A percentile compares a stretch with the other conserved stretches of the same genome.
Conservation (phyloP, 2,888 invertebrate genomes). For the Stomorhina lunata region DNA sequence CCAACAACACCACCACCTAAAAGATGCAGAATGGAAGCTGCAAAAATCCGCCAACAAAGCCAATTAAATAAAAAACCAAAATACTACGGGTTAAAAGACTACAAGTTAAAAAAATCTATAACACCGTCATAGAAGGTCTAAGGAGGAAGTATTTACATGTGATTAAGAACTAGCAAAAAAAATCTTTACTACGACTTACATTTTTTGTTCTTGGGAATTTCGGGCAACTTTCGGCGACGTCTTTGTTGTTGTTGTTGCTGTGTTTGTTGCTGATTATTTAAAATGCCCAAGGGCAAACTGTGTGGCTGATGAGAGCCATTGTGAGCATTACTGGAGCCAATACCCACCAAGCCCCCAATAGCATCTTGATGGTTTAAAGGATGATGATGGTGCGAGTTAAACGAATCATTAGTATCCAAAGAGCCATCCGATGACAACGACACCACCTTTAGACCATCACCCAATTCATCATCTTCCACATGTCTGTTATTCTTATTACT, state of each 20-base stretch:
- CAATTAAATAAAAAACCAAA: slow-evolving; percentile 62
- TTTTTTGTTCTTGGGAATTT: slow-evolving; percentile 94
- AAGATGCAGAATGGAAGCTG: slow-evolving; percentile 84
- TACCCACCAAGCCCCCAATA: slow-evolving; percentile 74
- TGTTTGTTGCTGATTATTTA: slow-evolving; percentile 46
- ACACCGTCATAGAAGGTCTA: neutral
- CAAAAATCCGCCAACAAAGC: slow-evolving; percentile 72
- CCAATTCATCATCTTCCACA: slow-evolving; percentile 80
- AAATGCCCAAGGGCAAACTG: slow-evolving; percentile 46
- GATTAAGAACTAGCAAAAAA: too few species aligned
- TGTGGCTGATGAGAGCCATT: slow-evolving; percentile 65
- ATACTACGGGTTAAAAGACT: slow-evolving; percentile 43
- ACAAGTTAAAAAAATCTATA: neutral
- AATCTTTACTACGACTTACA: slow-evolving; percentile 82
- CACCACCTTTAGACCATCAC: slow-evolving; percentile 78
- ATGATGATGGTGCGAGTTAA: slow-evolving; percentile 76
- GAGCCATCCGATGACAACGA: slow-evolving; percentile 76
- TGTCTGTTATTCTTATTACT: slow-evolving; percentile 73
- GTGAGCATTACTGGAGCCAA: slow-evolving; percentile 70
- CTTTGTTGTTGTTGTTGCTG: slow-evolving; percentile 80
- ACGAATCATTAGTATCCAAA: slow-evolving; percentile 75
- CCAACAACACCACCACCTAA: slow-evolving; percentile 71
- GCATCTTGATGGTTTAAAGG: slow-evolving; percentile 77
- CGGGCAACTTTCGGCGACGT: slow-evolving; percentile 90
- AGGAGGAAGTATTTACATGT: too few species aligned